Evolutionary conservation across 1,140 invertebrate species (phyloP).

Genomic region (Bombus confusus): DNA sequence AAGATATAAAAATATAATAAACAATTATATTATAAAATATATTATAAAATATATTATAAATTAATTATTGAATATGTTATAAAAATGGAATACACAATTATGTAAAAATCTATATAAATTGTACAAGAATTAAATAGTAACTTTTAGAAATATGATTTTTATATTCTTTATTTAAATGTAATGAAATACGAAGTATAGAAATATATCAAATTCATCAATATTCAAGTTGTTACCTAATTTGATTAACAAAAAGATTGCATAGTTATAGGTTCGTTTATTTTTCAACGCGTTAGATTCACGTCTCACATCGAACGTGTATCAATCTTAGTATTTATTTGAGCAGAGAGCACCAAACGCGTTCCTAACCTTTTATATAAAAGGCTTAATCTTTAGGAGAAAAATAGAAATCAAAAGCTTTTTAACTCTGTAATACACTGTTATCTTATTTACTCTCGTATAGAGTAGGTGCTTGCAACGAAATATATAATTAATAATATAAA

Average conservation of each 20-base stretch:
- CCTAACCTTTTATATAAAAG: conserved; percentile 1
- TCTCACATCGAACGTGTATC: too few relatives aligned
- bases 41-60: background rate
- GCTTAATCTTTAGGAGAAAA: background rate
- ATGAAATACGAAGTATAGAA: background rate
- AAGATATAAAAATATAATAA: background rate
- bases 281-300: background rate
- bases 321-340: background rate
- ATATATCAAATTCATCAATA: background rate
- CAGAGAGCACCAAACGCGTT: background rate
- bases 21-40: conserved; percentile 9
- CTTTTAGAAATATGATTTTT: background rate
- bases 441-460: background rate
- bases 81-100: background rate
- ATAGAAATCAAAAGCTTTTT: background rate
- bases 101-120: conserved; percentile 16
- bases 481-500: background rate
- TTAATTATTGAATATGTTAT: too few relatives aligned
- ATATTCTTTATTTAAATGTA: conserved; percentile 17
- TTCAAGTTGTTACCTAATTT: background rate
- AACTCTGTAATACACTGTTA: background rate
- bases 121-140: background rate
- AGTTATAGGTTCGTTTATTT: background rate
- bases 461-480: background rate
- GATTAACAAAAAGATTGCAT: background rate